Percentiles rank a stretch among this genome's conserved stretches.
phyloP scores from a whole-genome alignment of 2,797 vertebrate species.

The Zalophus californianus region DNA sequence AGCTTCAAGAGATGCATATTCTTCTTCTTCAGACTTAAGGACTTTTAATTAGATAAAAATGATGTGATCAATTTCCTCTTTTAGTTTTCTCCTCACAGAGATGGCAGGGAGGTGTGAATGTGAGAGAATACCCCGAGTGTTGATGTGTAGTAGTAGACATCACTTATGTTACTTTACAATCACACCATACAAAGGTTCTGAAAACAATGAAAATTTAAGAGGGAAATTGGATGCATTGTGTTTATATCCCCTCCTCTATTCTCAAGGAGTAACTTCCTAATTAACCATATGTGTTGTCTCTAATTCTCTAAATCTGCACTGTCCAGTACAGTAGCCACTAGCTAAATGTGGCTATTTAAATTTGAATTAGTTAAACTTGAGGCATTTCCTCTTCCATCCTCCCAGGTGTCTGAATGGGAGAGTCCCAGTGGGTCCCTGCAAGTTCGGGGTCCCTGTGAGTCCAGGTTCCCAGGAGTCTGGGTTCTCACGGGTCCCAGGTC shows the following conservation, averaged over 20 bases:
- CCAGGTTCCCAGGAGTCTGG: not conserved
- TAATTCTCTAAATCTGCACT: not conserved
- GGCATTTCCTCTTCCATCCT: not conserved
- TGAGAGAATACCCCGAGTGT: not conserved
- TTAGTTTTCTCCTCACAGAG: conserved; percentile 1
- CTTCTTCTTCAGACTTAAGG: not conserved
- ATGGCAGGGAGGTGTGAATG: not conserved
- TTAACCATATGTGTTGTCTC: not conserved
- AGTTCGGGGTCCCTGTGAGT: not conserved
- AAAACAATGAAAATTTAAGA: not conserved
- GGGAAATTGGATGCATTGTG: not conserved
- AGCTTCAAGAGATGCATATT: not conserved
- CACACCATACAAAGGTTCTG: not conserved
- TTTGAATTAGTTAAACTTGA: not conserved
- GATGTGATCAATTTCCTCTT: not conserved
- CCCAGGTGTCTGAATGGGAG: not conserved
- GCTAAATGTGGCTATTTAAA: not conserved
- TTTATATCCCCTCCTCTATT: not conserved
- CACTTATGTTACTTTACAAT: not conserved
- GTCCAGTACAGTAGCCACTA: not conserved
- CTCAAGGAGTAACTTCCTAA: not conserved
- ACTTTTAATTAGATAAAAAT: conserved; percentile 39
- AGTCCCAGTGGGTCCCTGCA: not conserved
- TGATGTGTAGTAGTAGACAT: not conserved
- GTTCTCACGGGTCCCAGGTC: not conserved